A percentile compares a stretch with the other conserved stretches of the same genome.
Conservation (phyloP, 1,140 invertebrate species). For the Temnothorax longispinosus region DNA sequence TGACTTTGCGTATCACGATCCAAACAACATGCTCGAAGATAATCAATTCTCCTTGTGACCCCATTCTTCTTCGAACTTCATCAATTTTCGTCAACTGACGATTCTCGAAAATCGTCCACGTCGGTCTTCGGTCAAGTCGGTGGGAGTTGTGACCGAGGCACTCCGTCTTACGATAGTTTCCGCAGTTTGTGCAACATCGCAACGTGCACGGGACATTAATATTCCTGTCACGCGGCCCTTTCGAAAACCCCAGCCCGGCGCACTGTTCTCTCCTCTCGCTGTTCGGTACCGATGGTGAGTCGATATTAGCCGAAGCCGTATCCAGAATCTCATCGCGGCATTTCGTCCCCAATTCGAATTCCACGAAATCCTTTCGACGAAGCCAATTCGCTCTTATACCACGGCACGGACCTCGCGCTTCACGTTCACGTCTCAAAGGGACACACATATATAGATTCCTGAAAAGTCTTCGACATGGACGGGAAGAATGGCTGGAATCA, state of each 20-base stretch:
- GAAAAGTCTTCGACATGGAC: slow-evolving; percentile 64
- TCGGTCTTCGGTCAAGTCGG: slow-evolving; percentile 40
- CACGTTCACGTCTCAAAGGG: slow-evolving; percentile 43
- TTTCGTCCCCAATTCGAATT: slow-evolving; percentile 73
- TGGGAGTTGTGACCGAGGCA: slow-evolving; percentile 31
- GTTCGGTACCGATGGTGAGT: slow-evolving; percentile 56
- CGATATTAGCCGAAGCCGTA: slow-evolving; percentile 55
- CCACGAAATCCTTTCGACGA: slow-evolving; percentile 68
- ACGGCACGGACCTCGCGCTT: slow-evolving; percentile 17
- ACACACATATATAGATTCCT: slow-evolving; percentile 58
- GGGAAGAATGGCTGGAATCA: slow-evolving; percentile 5
- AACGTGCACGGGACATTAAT: slow-evolving; percentile 56
- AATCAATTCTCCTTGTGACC: slow-evolving; percentile 47
- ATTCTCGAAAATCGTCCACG: slow-evolving; percentile 44
- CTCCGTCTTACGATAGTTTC: slow-evolving; percentile 67
- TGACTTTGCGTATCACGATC: slow-evolving; percentile 21
- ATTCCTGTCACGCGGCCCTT: slow-evolving; percentile 62
- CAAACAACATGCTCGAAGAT: slow-evolving; percentile 22
- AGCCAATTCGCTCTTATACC: slow-evolving; percentile 66
- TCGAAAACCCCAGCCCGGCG: slow-evolving; percentile 4
- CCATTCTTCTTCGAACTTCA: slow-evolving; percentile 43
- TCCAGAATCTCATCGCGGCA: slow-evolving; percentile 59
- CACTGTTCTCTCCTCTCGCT: background rate
- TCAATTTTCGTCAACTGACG: slow-evolving; percentile 57
- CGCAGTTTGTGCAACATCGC: slow-evolving; percentile 51